A percentile compares a stretch with the other conserved stretches of the same genome.
These are phyloP conservation scores for Pterocles orientalis DNA, from an alignment of 2,113 vertebrate species.

Conservation along the genomic window DNA sequence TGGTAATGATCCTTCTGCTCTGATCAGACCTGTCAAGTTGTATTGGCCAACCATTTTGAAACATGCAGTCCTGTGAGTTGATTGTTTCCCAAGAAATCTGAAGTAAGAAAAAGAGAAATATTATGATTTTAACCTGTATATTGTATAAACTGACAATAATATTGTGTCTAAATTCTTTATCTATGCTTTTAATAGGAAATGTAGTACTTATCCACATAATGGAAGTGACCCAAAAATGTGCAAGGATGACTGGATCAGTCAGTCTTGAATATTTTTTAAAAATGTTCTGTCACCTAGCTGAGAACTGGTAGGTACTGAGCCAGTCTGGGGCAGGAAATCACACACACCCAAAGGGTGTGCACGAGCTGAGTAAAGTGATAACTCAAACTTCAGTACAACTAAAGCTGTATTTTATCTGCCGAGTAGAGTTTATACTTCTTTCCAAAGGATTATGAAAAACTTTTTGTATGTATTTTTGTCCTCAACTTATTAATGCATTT, in stretches of 20 bases:
- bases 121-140: background rate
- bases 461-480: background rate
- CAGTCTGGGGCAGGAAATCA: background rate
- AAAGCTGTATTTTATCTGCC: background rate
- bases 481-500: background rate
- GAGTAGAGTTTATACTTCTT: background rate
- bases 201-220: background rate
- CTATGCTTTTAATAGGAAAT: background rate
- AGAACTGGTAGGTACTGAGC: background rate
- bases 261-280: background rate
- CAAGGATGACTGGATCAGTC: background rate
- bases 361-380: fast-evolving
- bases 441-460: background rate
- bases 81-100: background rate
- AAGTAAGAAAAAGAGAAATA: background rate
- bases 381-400: background rate
- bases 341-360: background rate
- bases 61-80: background rate
- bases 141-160: background rate
- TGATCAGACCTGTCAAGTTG: background rate
- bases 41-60: background rate
- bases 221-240: background rate
- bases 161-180: background rate
- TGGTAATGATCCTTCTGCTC: background rate
- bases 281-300: background rate